Evolutionary conservation across 1,140 invertebrate species (phyloP), one percentile per base, ranked within the genome.

Genomic region (Brachionus rotundiformis): DNA sequence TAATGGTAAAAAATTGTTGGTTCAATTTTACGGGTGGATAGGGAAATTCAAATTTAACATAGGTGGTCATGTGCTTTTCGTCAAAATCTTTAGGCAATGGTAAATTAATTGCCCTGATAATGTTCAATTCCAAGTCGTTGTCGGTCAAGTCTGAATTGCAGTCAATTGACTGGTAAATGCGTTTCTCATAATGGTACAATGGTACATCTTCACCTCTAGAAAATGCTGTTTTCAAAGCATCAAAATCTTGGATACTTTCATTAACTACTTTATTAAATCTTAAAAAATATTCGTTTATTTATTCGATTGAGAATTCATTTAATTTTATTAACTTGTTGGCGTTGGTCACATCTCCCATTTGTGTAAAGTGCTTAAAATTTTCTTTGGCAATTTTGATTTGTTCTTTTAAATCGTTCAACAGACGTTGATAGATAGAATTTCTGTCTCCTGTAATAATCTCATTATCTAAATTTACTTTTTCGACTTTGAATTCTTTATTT

Each of bases 31-130:
- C 93, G 86, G 91, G 91, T 8, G 95, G 94, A 87, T 92, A 94
- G 2, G 95, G 95, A 88, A 98, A 95, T 86, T 97, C 95, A 84
- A 93, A 93, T 86, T 93, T 94, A 5, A 98, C 93, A 87, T 95
- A 98, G 3, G 95, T 97, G 85, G 98, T 95, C 63, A 95, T 90
- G 83, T 97, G 94, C 85, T 94, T 93, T 1, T 94, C 91, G 87
- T 93, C 93, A 81, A 91, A 87, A 33, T 93, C 93, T 88, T 84
- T 79, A 65, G 79, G 79, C 27, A 81, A 19, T 13, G 54, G 79
- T 11, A 81, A 49, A 65, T 81, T 76, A 23, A 82, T 75, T n/a
- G 83, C 61, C 27, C 83, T 76, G 1, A 84, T 16, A 29, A 71
- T 54, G 27, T 90, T 91, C 82, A 98, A 89, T 89, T 98, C 94